phyloP scores from a whole-genome alignment of 1,140 invertebrate genomes.

The Meteorus sp. region DNA sequence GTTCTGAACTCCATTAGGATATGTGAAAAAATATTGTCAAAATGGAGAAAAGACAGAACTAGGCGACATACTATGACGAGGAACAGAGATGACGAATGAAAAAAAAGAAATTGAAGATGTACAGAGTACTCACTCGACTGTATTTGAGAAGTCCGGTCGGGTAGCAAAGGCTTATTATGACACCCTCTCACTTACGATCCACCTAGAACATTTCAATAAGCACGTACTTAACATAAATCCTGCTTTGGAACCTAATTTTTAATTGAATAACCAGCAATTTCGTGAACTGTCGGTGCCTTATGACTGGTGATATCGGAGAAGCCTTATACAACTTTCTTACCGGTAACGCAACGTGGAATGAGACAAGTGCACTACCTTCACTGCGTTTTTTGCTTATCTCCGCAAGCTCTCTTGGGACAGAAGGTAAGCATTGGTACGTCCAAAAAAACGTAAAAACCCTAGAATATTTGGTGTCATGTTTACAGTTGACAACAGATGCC shows the following conservation, averaged over 20 bases:
- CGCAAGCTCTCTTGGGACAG: too few species aligned
- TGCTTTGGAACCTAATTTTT: conserved; percentile 18
- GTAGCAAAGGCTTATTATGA: conserved; percentile 46
- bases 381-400: too few species aligned
- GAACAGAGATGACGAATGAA: conserved; percentile 8
- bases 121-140: conserved; percentile 50
- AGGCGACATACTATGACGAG: neutral
- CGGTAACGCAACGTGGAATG: conserved; percentile 54
- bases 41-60: neutral
- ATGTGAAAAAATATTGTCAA: too few species aligned
- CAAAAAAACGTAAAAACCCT: too few species aligned
- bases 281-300: neutral
- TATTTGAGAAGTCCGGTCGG: conserved; percentile 50
- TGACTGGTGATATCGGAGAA: conserved; percentile 11
- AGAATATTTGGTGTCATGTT: too few species aligned
- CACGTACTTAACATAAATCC: conserved; percentile 26
- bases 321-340: conserved; percentile 49
- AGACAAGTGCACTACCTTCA: too few species aligned
- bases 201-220: conserved; percentile 48
- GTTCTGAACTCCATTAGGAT: neutral
- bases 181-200: conserved; percentile 52
- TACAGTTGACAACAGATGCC: too few species aligned
- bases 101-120: conserved; percentile 21
- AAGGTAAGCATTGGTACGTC: too few species aligned
- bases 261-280: conserved; percentile 36